These are phyloP conservation scores for Brachionus angularis DNA, from an alignment of 1,140 invertebrate genomes.

Conservation along the genomic window DNA sequence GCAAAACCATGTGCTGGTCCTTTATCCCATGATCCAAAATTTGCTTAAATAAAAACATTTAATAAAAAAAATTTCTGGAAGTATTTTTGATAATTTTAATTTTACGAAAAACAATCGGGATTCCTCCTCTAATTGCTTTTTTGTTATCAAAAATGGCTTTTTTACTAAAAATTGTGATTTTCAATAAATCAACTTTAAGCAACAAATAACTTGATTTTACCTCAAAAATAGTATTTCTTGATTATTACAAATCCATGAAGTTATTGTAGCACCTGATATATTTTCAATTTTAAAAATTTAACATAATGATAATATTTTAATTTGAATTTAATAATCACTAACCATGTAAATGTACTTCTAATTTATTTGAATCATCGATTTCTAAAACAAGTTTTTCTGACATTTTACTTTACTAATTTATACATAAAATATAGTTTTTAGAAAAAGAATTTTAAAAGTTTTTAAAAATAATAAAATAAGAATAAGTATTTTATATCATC, in stretches of 20 bases:
- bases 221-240: slow-evolving; percentile 88
- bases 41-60: slow-evolving; percentile 65
- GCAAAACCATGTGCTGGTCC: slow-evolving; percentile 91
- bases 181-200: slow-evolving; percentile 18
- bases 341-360: not conserved
- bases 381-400: not conserved
- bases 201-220: slow-evolving; percentile 61
- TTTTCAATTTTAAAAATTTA: slow-evolving; percentile 55
- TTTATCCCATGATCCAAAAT: slow-evolving; percentile 80
- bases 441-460: too few relatives aligned
- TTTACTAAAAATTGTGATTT: slow-evolving; percentile 64
- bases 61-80: not conserved
- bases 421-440: too few relatives aligned
- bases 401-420: not conserved
- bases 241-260: slow-evolving; percentile 88
- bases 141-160: slow-evolving; percentile 89
- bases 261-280: slow-evolving; percentile 86
- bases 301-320: not conserved
- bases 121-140: slow-evolving; percentile 85
- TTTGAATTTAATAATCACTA: not conserved
- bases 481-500: too few relatives aligned
- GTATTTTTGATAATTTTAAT: too few relatives aligned
- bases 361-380: not conserved
- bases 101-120: slow-evolving; percentile 93
- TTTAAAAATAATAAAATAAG: too few relatives aligned